These are phyloP conservation scores for Myioborus melanocephalus DNA, from an alignment of 2,797 vertebrate species.

Conservation along the genomic window DNA sequence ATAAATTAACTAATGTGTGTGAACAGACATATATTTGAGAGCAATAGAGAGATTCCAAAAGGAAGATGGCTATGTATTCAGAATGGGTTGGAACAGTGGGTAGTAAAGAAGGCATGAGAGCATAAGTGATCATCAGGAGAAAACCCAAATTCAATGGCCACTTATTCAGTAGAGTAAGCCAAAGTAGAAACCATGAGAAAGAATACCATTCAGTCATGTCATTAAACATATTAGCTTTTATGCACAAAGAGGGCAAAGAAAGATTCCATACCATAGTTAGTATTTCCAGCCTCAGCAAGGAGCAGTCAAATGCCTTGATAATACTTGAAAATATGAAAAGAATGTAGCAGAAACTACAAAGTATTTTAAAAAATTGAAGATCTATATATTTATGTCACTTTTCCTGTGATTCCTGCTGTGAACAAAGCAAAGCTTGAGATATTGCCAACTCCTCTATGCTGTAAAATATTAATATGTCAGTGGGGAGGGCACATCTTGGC, in stretches of 20 bases:
- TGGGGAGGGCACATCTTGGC: neutral
- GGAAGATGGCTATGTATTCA: neutral
- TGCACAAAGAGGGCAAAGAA: neutral
- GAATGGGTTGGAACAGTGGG: neutral
- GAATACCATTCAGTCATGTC: neutral
- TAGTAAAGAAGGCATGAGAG: neutral
- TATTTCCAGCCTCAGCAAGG: neutral
- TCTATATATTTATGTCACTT: neutral
- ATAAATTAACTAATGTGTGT: neutral
- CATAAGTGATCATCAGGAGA: neutral
- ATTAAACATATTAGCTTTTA: neutral
- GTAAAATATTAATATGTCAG: constrained; percentile 47
- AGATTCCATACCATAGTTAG: neutral
- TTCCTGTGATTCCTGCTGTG: neutral
- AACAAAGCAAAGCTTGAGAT: constrained; percentile 35
- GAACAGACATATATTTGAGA: neutral
- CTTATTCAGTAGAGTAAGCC: neutral
- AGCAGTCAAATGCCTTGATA: neutral
- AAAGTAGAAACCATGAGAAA: neutral
- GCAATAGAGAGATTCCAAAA: neutral
- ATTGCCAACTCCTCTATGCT: constrained; percentile 31
- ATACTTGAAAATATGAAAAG: neutral
- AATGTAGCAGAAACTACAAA: constrained; percentile 3
- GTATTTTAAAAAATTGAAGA: neutral
- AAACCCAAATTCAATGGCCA: neutral